Conservation (phyloP, 2,113 vertebrate genomes). For the Eretmochelys imbricata region DNA sequence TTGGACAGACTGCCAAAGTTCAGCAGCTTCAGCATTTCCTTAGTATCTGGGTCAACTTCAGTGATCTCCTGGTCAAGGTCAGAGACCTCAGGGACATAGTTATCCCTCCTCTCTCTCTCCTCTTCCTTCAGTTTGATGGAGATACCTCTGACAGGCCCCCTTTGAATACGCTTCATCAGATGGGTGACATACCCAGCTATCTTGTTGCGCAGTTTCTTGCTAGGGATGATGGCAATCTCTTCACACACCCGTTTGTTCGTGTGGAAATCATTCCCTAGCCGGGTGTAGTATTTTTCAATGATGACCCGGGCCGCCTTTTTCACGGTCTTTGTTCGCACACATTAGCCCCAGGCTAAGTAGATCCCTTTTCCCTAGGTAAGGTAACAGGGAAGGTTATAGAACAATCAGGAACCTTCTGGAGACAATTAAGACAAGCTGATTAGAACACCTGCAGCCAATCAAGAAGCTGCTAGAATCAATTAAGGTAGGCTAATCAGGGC, state of each 20-base stretch:
- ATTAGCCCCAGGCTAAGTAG: too few relatives aligned
- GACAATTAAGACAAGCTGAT: too few relatives aligned
- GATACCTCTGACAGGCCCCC: conserved; percentile 94
- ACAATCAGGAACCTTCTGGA: too few relatives aligned
- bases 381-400: too few relatives aligned
- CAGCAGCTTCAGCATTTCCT: conserved; percentile 97
- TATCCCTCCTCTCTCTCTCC: conserved; percentile 95
- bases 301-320: conserved; percentile 97
- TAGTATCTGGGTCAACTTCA: conserved; percentile 96
- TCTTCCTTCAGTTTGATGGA: conserved; percentile 99
- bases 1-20: conserved; percentile 94
- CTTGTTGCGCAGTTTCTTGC: conserved; percentile 98
- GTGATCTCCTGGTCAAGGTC: conserved; percentile 97
- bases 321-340: conserved; percentile 96
- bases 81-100: conserved; percentile 97
- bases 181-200: conserved; percentile 98
- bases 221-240: conserved; percentile 98
- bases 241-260: conserved; percentile 98
- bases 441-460: too few relatives aligned
- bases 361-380: too few relatives aligned
- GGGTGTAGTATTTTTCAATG: conserved; percentile 98
- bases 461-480: too few relatives aligned
- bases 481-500: too few relatives aligned
- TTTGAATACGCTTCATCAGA: conserved; percentile 97
- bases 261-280: conserved; percentile 97